phyloP scores from a whole-genome alignment of 2,113 vertebrate genomes.

The Atlantisia rogersi region DNA sequence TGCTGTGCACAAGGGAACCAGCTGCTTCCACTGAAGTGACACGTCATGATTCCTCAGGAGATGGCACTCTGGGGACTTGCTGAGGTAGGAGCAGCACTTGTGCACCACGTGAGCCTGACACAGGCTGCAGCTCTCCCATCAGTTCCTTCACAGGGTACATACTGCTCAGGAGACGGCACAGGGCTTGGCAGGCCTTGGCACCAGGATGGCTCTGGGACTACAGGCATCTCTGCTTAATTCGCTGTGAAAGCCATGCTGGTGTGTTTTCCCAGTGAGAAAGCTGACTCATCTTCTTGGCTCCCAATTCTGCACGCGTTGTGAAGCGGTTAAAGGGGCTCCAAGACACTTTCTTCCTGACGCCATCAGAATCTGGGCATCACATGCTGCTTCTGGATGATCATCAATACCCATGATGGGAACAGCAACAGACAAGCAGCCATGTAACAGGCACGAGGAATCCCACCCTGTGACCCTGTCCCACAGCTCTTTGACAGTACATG shows the following conservation, averaged over 20 bases:
- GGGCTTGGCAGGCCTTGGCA: neutral
- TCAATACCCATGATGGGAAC: fast-evolving
- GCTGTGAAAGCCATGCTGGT: fast-evolving
- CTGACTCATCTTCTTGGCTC: fast-evolving
- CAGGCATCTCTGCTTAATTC: no score
- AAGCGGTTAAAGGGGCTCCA: neutral
- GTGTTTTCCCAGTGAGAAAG: neutral
- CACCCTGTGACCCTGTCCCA: fast-evolving
- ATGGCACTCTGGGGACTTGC: neutral
- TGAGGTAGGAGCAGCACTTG: fast-evolving
- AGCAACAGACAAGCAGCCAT: neutral
- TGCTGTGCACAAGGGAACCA: neutral
- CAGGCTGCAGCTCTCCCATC: neutral
- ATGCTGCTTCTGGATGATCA: neutral
- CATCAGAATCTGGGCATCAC: neutral
- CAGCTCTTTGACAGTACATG: neutral
- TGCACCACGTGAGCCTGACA: neutral
- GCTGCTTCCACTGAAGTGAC: neutral
- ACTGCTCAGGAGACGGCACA: neutral
- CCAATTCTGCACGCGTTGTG: neutral
- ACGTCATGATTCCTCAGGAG: neutral
- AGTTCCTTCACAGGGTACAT: neutral
- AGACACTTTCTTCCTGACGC: neutral
- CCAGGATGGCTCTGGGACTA: neutral
- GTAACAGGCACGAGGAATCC: neutral